Percentiles rank a stretch among this genome's conserved stretches.
Conservation (phyloP, 2,113 vertebrate genomes). For the Bettongia penicillata region DNA sequence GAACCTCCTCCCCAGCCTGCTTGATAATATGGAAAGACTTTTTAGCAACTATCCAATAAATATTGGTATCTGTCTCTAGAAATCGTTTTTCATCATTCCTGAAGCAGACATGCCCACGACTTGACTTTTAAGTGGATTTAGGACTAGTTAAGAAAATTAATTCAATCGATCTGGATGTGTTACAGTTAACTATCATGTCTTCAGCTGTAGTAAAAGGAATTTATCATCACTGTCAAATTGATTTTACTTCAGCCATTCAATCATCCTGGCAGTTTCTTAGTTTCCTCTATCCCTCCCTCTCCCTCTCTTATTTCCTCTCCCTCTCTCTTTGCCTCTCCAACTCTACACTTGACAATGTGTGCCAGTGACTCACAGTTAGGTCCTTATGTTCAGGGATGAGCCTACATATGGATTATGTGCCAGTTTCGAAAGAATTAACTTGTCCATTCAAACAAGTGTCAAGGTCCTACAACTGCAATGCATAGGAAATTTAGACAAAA, state of each 20-base stretch:
- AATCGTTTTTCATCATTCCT: slow-evolving; percentile 51
- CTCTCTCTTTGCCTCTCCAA: not conserved
- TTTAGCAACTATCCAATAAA: slow-evolving; percentile 46
- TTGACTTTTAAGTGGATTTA: slow-evolving; percentile 39
- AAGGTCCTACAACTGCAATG: not conserved
- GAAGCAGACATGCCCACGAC: slow-evolving; percentile 6
- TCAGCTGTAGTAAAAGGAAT: not conserved
- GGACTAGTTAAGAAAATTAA: slow-evolving; percentile 59
- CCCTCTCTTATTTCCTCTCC: not conserved
- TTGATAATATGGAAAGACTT: slow-evolving; percentile 59
- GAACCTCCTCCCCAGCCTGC: slow-evolving; percentile 26
- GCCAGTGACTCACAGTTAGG: not conserved
- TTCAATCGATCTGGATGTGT: not conserved
- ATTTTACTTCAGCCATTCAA: not conserved
- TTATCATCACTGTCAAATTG: not conserved
- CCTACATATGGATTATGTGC: not conserved
- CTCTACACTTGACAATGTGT: not conserved
- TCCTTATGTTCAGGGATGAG: not conserved
- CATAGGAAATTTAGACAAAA: not conserved
- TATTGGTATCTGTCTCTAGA: slow-evolving; percentile 46
- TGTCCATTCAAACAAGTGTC: not conserved
- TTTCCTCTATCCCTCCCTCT: not conserved
- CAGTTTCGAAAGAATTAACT: not conserved
- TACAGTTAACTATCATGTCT: not conserved
- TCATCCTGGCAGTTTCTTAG: not conserved